These are phyloP conservation scores for Drosophila pseudoananassae DNA, from an alignment of 1,140 invertebrate genomes.

Conservation along the genomic window DNA sequence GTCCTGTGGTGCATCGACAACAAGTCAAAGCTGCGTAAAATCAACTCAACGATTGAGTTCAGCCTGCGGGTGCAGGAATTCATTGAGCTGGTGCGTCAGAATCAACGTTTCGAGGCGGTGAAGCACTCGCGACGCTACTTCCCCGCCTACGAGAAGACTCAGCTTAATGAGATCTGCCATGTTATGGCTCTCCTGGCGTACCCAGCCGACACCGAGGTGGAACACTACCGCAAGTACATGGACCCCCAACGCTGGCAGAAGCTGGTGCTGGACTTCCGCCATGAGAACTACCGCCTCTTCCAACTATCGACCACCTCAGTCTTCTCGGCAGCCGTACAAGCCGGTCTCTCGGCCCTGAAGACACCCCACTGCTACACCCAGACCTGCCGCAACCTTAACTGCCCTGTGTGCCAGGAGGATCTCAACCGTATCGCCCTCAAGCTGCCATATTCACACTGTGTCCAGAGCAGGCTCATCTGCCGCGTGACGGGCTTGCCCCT, in stretches of 20 bases:
- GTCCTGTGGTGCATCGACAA: conserved; percentile 99
- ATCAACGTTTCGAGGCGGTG: conserved; percentile 95
- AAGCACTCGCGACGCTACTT: conserved; percentile 97
- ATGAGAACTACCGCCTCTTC: conserved; percentile 97
- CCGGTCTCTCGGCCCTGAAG: conserved; percentile 97
- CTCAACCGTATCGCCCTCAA: conserved; percentile 93
- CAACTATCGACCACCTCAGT: conserved; percentile 96
- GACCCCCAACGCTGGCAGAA: conserved; percentile 89
- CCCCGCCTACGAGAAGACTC: conserved; percentile 93
- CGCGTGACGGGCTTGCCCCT: conserved; percentile 95
- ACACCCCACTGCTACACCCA: conserved; percentile 93
- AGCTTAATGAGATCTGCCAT: conserved; percentile 94
- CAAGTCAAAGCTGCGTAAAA: conserved; percentile 96
- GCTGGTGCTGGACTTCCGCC: conserved; percentile 95
- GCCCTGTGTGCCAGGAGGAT: conserved; percentile 96
- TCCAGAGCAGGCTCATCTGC: conserved; percentile 94
- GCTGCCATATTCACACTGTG: conserved; percentile 97
- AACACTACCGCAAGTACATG: conserved; percentile 87
- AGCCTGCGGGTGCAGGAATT: conserved; percentile 97
- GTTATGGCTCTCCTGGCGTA: conserved; percentile 98
- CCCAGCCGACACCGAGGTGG: conserved; percentile 89
- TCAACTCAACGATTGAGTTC: conserved; percentile 95
- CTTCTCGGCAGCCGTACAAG: conserved; percentile 93
- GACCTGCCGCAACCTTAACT: conserved; percentile 90
- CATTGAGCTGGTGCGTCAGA: conserved; percentile 95